A percentile compares a stretch with the other conserved stretches of the same genome.
Evolutionary conservation across 2,113 vertebrate genomes (phyloP).

Genomic region (rat (Rattus norvegicus)): DNA sequence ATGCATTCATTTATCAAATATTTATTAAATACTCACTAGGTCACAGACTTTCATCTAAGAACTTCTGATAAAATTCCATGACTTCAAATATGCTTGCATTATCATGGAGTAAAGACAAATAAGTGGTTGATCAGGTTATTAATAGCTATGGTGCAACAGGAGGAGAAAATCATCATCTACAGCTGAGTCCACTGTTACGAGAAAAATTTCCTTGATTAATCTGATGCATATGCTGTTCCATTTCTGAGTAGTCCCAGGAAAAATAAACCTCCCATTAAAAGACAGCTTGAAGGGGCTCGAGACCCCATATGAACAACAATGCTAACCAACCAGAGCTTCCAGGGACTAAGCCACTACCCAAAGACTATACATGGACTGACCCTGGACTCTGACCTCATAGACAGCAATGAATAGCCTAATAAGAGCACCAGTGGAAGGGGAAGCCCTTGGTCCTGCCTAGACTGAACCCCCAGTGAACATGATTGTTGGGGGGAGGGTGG

Average conservation of each 20-base stretch:
- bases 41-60: background rate
- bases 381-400: no score
- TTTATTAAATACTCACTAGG: background rate
- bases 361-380: no score
- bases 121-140: background rate
- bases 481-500: no score
- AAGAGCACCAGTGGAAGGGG: no score
- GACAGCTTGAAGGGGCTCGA: background rate
- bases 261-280: background rate
- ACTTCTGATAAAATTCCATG: background rate
- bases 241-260: background rate
- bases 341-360: no score
- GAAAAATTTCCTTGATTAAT: background rate
- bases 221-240: background rate
- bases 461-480: no score
- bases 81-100: background rate
- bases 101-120: background rate
- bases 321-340: no score
- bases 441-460: no score
- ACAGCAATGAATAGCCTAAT: no score
- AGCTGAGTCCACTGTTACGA: background rate
- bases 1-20: background rate
- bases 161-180: background rate
- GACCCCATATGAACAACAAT: no score
- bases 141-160: background rate